Percentiles rank a stretch among this genome's conserved stretches.
Conservation (phyloP, 1,140 invertebrate species). For the Amyelois transitella region DNA sequence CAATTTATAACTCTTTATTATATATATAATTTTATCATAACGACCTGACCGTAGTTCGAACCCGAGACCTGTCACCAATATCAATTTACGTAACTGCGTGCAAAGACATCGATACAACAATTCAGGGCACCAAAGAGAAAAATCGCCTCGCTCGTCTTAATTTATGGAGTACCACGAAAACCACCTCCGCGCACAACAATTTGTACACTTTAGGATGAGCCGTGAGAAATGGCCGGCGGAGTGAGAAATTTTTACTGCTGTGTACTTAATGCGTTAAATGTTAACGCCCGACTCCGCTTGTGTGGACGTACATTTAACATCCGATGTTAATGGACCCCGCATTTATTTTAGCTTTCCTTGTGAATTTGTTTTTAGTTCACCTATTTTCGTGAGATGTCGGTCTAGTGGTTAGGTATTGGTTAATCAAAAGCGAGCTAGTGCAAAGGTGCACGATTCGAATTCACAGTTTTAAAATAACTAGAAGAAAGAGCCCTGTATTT, state of each 20-base stretch:
- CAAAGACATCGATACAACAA: neutral
- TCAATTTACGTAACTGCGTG: neutral
- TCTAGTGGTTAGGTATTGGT: too few relatives aligned
- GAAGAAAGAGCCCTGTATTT: too few relatives aligned
- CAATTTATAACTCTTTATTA: too few relatives aligned
- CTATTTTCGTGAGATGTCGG: too few relatives aligned
- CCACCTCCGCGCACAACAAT: slow-evolving; percentile 14
- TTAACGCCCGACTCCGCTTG: neutral
- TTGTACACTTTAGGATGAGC: slow-evolving; percentile 15
- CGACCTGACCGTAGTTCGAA: too few relatives aligned
- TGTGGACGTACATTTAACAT: neutral
- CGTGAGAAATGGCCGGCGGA: slow-evolving; percentile 5
- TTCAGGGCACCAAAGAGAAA: slow-evolving; percentile 7
- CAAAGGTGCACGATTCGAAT: too few relatives aligned
- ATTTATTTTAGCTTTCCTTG: neutral
- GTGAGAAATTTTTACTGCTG: neutral
- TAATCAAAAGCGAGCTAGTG: too few relatives aligned
- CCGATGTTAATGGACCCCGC: neutral
- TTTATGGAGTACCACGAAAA: slow-evolving; percentile 15
- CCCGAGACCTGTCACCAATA: too few relatives aligned
- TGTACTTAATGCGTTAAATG: neutral
- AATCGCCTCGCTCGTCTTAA: slow-evolving; percentile 9
- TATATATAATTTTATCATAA: too few relatives aligned
- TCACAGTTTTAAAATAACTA: too few relatives aligned
- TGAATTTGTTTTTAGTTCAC: too few relatives aligned